Evolutionary conservation across 1,140 invertebrate genomes (phyloP).

Genomic region (Heliconius himera): DNA sequence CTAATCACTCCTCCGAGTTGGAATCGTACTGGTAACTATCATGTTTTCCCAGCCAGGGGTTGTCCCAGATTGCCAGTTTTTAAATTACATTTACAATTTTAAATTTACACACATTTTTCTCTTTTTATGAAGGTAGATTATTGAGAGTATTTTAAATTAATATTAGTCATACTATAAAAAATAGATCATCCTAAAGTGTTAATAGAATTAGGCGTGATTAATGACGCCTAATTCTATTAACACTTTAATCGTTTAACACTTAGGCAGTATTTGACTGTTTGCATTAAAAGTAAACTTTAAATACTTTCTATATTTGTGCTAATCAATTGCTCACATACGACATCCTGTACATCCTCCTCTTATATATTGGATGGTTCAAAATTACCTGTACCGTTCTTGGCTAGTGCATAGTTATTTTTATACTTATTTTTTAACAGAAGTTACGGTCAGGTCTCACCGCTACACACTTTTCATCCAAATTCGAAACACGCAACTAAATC

Average conservation of each 20-base stretch:
- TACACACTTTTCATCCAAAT: too few relatives aligned
- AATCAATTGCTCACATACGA: conserved; percentile 35
- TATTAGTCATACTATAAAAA: background rate
- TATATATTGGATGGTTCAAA: background rate
- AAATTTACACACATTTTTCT: too few relatives aligned
- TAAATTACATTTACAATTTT: too few relatives aligned
- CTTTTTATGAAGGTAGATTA: background rate
- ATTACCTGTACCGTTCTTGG: background rate
- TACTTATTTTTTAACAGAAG: too few relatives aligned
- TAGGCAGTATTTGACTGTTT: conserved; percentile 22
- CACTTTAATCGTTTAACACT: conserved; percentile 12
- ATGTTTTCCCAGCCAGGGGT: too few relatives aligned
- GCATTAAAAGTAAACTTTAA: conserved; percentile 35
- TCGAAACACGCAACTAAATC: too few relatives aligned
- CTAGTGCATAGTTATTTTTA: too few relatives aligned
- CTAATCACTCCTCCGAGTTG: too few relatives aligned
- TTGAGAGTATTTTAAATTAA: background rate
- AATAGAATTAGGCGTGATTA: conserved; percentile 35
- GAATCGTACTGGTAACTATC: too few relatives aligned
- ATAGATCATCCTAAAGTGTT: conserved; percentile 10
- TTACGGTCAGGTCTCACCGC: too few relatives aligned
- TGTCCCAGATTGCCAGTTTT: too few relatives aligned
- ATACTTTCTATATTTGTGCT: conserved; percentile 34
- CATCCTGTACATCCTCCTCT: background rate
- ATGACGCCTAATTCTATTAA: background rate